These are phyloP conservation scores for Rhabdomys pumilio DNA, from an alignment of 2,797 vertebrate species.

Conservation along the genomic window DNA sequence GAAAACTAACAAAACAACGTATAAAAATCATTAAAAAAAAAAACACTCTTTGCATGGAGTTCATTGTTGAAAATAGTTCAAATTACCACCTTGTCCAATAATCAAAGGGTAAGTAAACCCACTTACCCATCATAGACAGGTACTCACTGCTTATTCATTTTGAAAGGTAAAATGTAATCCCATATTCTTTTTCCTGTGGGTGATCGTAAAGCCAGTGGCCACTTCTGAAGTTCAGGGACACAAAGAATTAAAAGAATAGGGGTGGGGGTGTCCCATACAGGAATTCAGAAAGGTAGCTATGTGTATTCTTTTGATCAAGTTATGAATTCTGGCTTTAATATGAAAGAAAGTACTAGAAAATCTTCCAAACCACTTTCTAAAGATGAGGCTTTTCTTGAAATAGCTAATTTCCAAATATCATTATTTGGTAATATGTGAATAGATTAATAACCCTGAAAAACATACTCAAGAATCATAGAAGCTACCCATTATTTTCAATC, in stretches of 20 bases:
- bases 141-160: not conserved
- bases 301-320: not conserved
- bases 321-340: not conserved
- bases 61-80: slow-evolving; percentile 20
- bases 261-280: not conserved
- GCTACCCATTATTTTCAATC: not conserved
- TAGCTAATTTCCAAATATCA: not conserved
- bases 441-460: not conserved
- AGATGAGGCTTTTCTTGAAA: not conserved
- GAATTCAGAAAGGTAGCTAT: not conserved
- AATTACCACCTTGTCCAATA: not conserved
- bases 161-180: not conserved
- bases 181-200: not conserved
- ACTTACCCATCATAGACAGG: not conserved
- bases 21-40: not conserved
- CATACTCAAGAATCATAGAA: not conserved
- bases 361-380: not conserved
- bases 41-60: not conserved
- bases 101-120: not conserved
- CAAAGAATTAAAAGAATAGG: not conserved
- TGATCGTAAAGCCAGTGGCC: not conserved
- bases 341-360: not conserved
- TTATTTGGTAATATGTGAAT: not conserved
- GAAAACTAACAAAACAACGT: slow-evolving; percentile 4
- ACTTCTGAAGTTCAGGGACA: not conserved